Percentiles rank a stretch among this genome's conserved stretches.
phyloP scores from a whole-genome alignment of 2,797 vertebrate species.

The Leontocebus nigricollis region DNA sequence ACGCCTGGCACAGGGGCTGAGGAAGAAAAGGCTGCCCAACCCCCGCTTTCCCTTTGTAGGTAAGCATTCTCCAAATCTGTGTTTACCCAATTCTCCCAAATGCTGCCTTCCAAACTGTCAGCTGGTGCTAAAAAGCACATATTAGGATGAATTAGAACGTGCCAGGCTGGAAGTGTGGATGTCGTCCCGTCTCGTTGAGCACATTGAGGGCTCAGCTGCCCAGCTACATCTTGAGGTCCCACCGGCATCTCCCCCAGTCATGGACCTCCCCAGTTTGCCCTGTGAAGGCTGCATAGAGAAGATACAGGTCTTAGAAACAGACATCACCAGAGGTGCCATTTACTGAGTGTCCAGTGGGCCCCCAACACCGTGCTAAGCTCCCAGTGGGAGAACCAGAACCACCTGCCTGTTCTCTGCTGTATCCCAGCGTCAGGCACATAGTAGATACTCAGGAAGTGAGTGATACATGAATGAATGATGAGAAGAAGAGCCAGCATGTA shows the following conservation, averaged over 20 bases:
- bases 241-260: fast-evolving
- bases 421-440: not conserved
- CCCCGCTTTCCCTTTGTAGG: fast-evolving
- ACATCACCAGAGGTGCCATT: not conserved
- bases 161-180: not conserved
- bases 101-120: not conserved
- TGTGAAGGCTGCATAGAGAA: not conserved
- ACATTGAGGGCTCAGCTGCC: fast-evolving
- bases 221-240: not conserved
- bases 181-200: not conserved
- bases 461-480: not conserved
- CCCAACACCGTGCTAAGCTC: fast-evolving
- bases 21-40: fast-evolving
- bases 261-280: not conserved
- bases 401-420: not conserved
- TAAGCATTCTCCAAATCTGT: not conserved
- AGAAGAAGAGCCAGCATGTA: fast-evolving
- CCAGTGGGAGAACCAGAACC: fast-evolving
- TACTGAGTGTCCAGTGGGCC: not conserved
- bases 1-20: fast-evolving
- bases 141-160: not conserved
- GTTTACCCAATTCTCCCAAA: not conserved
- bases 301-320: not conserved
- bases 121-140: not conserved
- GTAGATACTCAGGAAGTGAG: not conserved